Conservation (phyloP, 2,113 vertebrate genomes). For the Perca schrenkii region DNA sequence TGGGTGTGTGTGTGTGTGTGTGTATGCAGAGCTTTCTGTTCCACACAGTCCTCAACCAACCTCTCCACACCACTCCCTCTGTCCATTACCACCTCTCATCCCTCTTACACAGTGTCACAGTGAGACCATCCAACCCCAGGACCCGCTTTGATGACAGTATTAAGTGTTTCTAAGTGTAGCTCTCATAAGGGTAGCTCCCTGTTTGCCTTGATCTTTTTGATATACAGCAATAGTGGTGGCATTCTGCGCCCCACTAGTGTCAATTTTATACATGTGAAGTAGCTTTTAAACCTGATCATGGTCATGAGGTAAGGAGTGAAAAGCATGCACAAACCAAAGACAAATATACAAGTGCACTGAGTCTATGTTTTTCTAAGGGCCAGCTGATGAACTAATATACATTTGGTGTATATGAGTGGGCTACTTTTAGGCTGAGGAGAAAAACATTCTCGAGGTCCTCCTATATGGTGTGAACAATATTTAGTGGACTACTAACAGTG, state of each 20-base stretch:
- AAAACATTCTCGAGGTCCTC: conserved; percentile 28
- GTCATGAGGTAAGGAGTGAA: conserved; percentile 44
- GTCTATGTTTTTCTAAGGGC: conserved; percentile 39
- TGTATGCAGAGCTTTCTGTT: conserved; percentile 1
- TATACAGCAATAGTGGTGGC: conserved; percentile 42
- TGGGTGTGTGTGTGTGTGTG: too few species aligned
- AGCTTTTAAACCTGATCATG: conserved; percentile 52
- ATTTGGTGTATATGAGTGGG: conserved; percentile 9
- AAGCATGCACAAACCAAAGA: conserved; percentile 57
- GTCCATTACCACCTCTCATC: conserved; percentile 48
- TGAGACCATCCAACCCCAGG: conserved; percentile 33
- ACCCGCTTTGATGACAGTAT: conserved; percentile 54
- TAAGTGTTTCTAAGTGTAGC: conserved; percentile 63
- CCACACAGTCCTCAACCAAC: conserved; percentile 26
- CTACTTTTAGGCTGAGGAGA: conserved; percentile 51
- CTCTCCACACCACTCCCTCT: conserved; percentile 43
- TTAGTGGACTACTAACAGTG: conserved; percentile 12
- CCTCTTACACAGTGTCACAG: conserved; percentile 24
- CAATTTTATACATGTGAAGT: conserved; percentile 61
- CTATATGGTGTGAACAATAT: conserved; percentile 11
- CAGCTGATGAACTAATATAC: conserved; percentile 64
- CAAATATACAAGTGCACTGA: conserved; percentile 59
- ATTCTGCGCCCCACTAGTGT: conserved; percentile 44
- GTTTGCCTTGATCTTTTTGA: conserved; percentile 46
- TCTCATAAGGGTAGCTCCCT: conserved; percentile 27